Percentiles rank a stretch among this genome's conserved stretches.
phyloP scores from a whole-genome alignment of 2,888 invertebrate species.

The Pyrgus malvae region DNA sequence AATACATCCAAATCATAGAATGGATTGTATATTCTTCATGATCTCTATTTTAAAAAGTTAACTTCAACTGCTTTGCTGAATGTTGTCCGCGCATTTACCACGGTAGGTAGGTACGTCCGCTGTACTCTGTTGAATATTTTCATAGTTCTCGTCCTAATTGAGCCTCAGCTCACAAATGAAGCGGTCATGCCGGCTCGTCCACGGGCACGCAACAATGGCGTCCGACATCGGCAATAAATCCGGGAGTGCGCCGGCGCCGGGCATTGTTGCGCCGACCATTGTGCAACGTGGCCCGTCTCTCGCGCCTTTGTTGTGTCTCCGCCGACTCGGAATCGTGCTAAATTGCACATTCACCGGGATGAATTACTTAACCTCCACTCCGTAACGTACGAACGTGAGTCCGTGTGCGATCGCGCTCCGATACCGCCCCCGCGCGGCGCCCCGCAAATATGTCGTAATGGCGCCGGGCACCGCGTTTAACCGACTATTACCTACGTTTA shows the following conservation, averaged over 20 bases:
- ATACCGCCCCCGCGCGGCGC: slow-evolving; percentile 32
- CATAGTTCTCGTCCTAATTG: slow-evolving; percentile 42
- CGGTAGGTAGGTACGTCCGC: too few relatives aligned
- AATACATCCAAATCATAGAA: too few relatives aligned
- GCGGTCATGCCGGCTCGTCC: slow-evolving; percentile 43
- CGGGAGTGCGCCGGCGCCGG: slow-evolving; percentile 44
- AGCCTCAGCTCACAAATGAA: slow-evolving; percentile 45
- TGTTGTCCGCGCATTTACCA: too few relatives aligned
- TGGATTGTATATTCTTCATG: too few relatives aligned
- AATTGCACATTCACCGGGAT: slow-evolving; percentile 52
- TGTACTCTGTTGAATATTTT: slow-evolving; percentile 1
- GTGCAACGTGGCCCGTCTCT: slow-evolving; percentile 48
- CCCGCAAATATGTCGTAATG: slow-evolving; percentile 56
- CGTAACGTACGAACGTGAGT: slow-evolving; percentile 35
- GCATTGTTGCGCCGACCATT: slow-evolving; percentile 46
- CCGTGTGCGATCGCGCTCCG: slow-evolving; percentile 34
- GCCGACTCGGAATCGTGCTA: slow-evolving; percentile 44
- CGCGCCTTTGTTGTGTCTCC: slow-evolving; percentile 53
- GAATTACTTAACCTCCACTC: slow-evolving; percentile 43
- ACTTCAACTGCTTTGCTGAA: too few relatives aligned
- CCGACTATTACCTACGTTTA: slow-evolving; percentile 57
- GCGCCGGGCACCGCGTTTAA: slow-evolving; percentile 51
- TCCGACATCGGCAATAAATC: slow-evolving; percentile 48
- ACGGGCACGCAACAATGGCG: slow-evolving; percentile 42
- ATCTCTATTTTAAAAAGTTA: too few relatives aligned